Base-by-base conservation (phyloP, 2,888 invertebrate genomes). In the Amiota mariae region DNA sequence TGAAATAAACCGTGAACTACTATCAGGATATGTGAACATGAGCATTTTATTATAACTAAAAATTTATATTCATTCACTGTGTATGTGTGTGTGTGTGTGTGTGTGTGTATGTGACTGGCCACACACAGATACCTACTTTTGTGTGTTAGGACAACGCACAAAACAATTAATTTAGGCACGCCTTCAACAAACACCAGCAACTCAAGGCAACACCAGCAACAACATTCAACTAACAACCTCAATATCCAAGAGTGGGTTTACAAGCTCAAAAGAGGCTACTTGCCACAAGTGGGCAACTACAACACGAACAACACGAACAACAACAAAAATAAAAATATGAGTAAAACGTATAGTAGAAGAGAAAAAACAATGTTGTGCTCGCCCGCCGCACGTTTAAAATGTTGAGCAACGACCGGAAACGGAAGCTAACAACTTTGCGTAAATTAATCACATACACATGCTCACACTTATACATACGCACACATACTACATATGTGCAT, bases 391-490 rank as follows among this genome's bases (percentile, higher is more conserved):
- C n/a, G 46, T 51, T 54, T 15, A 67, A 67, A 67, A 18, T n/a
- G 36, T 63, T 67, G 49, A 67, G 49, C 66, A 67, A 20, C n/a
- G 20, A 81, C 83, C 83, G 83, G 83, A 83, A 83, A 76, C 87
- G 84, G 84, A 87, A 84, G 87, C 86, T 77, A 81, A 84, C 87
- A 84, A 84, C 84, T 84, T 87, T 87, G 87, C 85, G 86, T 86
- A 87, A 84, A 84, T 84, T 84, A 84, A 84, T 84, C 84, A 84
- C 84, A 84, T 79, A 85, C 81, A 68, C 51, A 67, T 20, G 18
- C n/a, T 15, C 13, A 15, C 18, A 57, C 2, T 57, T 9, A n/a
- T 2, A 1, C n/a, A 11, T 13, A n/a, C 51, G 1, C 51, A n/a
- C 51, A 11, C n/a, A n/a, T n/a, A n/a, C n/a, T n/a, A 24, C 3